Evolutionary conservation across 1,140 invertebrate genomes (phyloP), one percentile per base, ranked within the genome.

Genomic region (Drosophila kurseongensis): DNA sequence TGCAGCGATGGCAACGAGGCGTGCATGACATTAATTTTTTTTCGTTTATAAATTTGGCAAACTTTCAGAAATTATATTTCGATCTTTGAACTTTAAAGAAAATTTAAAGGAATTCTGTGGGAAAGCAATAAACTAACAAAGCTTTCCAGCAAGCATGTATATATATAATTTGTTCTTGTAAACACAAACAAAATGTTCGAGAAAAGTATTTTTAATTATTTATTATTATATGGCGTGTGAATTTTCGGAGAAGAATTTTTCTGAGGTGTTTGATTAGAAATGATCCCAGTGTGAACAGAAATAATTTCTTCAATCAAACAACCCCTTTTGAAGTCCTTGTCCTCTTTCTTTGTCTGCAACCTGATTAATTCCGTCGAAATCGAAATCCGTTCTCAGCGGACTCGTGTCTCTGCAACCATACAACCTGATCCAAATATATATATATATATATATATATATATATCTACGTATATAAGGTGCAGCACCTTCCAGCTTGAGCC

Each of bases 361-460:
- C 58, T 50, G 47, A 52, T 41, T n/a, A 63, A 38, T 35, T 71
- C 48, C 35, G 14, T 10, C 27, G 44, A 79, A 60, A 59, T 29
- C 45, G 36, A 73, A 52, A 32, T 42, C 57, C 48, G 3, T 47
- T 12, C 40, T 50, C 42, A 54, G 18, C 51, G 38, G 32, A 16
- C 44, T 72, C 69, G 68, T 59, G 35, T 56, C 55, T 35, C 56
- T 51, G 13, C 35, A 36, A 18, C 47, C 38, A 44, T 41, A 76
- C 54, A 76, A 83, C 71, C 57, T 71, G 71, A 80, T 80, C 58
- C 45, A 4, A n/a, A n/a, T n/a, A n/a, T n/a, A 38, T 56, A 41
- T 60, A 62, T 45, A 23, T 0, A 32, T 32, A 32, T 32, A 9
- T 18, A 18, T 18, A 18, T 2, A 18, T 18, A 18, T 18, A 18